Evolutionary conservation across 2,888 invertebrate genomes (phyloP), one percentile per base, ranked within the genome.

Genomic region (Punctoribates punctum): DNA sequence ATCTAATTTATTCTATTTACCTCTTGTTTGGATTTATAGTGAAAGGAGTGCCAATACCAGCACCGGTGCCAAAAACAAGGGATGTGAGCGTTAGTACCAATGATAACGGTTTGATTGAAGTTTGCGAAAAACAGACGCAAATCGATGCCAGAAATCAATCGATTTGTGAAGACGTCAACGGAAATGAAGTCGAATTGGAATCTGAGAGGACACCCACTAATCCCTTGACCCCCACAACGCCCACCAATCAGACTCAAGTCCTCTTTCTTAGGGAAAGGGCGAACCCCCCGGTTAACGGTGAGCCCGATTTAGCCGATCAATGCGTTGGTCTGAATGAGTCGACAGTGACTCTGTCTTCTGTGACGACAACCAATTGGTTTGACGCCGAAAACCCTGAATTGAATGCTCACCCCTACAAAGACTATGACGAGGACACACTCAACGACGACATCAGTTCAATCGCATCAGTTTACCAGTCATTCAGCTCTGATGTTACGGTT

Each of bases 371-470:
- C n/a, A 34, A 9, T 67, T 67, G 42, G 34, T 67, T 67, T 20
- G 67, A 67, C 42, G 67, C 67, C n/a, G 34, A 67, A 2, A 34
- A 62, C 54, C 15, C n/a, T 20, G 54, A 20, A 1, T 3, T 8
- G n/a, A 20, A 6, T 25, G n/a, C 23, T 17, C 48, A 23, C 1
- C 17, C 38, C 23, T 38, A 72, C 38, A 5, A 17, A 38, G 29
- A 29, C 46, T 73, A 27, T 20, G 75, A 75, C 42, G 54, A 75
- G 29, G 72, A 75, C 27, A 75, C 75, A 15, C 42, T 75, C 9
- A 75, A 75, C 72, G 75, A 75, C 25, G 75, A 75, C 27, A 51
- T 75, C 38, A 48, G 48, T 25, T 75, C 75, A 8, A 51, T 75
- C 17, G 27, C 75, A 38, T 75, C 75, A 5, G 27, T 25, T n/a